Conservation (phyloP, 2,113 vertebrate genomes). For the Jacana jacana region DNA sequence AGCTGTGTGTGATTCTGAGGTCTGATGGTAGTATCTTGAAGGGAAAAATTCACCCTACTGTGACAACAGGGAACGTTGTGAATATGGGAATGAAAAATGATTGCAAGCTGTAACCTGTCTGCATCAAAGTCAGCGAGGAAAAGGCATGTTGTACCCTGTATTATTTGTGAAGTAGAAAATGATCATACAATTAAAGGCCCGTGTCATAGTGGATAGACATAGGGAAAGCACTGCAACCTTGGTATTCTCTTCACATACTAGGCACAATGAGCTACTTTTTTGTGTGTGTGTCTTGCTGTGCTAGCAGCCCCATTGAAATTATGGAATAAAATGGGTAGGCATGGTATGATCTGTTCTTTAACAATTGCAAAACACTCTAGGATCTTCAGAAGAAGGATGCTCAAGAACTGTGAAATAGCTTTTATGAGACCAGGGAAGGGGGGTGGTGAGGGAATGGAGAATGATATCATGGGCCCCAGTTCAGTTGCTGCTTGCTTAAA, state of each 20-base stretch:
- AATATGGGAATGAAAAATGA: neutral
- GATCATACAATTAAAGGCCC: neutral
- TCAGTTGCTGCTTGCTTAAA: neutral
- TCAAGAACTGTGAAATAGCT: slow-evolving; percentile 54
- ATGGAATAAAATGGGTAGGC: neutral
- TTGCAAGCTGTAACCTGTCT: neutral
- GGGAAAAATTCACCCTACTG: neutral
- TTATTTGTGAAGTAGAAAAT: neutral
- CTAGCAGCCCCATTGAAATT: neutral
- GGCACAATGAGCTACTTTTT: neutral
- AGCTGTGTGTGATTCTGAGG: neutral
- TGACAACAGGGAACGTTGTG: neutral
- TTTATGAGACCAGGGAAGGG: slow-evolving; percentile 44
- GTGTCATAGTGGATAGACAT: neutral
- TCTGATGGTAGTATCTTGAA: neutral
- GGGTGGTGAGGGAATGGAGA: neutral
- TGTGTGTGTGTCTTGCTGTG: neutral
- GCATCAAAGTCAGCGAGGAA: neutral
- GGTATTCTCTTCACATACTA: neutral
- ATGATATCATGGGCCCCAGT: neutral
- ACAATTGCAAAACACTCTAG: slow-evolving; percentile 23
- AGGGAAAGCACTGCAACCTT: neutral
- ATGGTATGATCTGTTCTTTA: neutral
- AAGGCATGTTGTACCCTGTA: neutral
- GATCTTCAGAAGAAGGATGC: slow-evolving; percentile 53